Conservation (phyloP, 2,797 vertebrate genomes). For the Tapera naevia region DNA sequence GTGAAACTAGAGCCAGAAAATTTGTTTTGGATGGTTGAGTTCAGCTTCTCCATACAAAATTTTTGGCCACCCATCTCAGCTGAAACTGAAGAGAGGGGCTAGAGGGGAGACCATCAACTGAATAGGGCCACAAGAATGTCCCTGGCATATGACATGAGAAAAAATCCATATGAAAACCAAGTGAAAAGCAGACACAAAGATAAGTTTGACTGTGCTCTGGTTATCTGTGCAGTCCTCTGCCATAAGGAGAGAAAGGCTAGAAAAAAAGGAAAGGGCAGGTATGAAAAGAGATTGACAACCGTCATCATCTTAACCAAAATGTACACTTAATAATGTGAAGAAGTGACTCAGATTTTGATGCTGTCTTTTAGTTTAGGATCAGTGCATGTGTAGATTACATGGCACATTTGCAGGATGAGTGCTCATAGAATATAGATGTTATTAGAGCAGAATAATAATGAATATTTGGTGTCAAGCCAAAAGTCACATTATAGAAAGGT, state of each 20-base stretch:
- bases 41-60: not conserved
- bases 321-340: not conserved
- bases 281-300: not conserved
- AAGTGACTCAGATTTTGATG: constrained; percentile 29
- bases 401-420: not conserved
- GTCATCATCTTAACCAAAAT: not conserved
- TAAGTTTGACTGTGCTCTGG: not conserved
- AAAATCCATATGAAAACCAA: not conserved
- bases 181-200: not conserved
- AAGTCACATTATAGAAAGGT: not conserved
- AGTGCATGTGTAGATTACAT: not conserved
- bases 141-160: not conserved
- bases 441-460: not conserved
- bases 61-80: not conserved
- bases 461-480: not conserved
- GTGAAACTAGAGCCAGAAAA: not conserved
- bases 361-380: constrained; percentile 46
- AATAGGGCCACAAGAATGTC: not conserved
- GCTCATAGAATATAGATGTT: not conserved
- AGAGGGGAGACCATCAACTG: not conserved
- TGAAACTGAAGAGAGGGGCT: not conserved
- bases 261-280: not conserved
- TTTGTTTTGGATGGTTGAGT: not conserved
- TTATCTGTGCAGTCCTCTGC: not conserved
- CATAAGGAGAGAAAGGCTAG: not conserved